phyloP scores from a whole-genome alignment of 2,888 invertebrate genomes.

The Saturnia japonica region DNA sequence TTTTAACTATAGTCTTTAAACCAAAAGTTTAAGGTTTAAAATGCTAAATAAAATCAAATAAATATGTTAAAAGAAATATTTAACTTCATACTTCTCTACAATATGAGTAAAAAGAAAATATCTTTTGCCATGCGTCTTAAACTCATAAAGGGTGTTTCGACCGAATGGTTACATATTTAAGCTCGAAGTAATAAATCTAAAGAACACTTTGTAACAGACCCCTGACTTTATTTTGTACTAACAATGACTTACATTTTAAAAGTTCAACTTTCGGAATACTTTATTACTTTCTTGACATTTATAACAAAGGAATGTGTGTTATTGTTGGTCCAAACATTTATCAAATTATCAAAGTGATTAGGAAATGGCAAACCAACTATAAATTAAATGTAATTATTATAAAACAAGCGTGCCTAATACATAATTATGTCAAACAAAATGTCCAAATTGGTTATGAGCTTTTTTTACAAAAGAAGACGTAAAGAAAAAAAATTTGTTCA shows the following conservation, averaged over 20 bases:
- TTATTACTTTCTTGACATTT: background rate
- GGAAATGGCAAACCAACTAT: too few relatives aligned
- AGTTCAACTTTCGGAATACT: background rate
- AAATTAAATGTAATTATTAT: too few relatives aligned
- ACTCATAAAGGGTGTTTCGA: constrained; percentile 9
- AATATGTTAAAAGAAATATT: too few relatives aligned
- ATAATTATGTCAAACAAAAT: too few relatives aligned
- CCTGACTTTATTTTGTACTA: background rate
- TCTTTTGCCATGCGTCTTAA: constrained; percentile 8
- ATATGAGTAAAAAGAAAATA: constrained; percentile 7
- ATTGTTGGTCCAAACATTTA: background rate
- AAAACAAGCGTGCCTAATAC: too few relatives aligned
- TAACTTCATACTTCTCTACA: background rate
- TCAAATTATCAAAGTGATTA: background rate
- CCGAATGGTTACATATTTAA: background rate
- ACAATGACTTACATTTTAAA: background rate
- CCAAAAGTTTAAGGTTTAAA: background rate
- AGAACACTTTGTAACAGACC: constrained; percentile 3
- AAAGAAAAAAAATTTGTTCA: too few relatives aligned
- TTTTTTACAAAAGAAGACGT: too few relatives aligned
- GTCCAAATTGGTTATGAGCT: too few relatives aligned
- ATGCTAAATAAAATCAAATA: background rate
- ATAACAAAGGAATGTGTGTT: background rate
- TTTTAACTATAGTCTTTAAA: constrained; percentile 8
- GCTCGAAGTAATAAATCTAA: constrained; percentile 7